Evolutionary conservation across 2,888 invertebrate genomes (phyloP).

Genomic region (Dryobotodes eremita): DNA sequence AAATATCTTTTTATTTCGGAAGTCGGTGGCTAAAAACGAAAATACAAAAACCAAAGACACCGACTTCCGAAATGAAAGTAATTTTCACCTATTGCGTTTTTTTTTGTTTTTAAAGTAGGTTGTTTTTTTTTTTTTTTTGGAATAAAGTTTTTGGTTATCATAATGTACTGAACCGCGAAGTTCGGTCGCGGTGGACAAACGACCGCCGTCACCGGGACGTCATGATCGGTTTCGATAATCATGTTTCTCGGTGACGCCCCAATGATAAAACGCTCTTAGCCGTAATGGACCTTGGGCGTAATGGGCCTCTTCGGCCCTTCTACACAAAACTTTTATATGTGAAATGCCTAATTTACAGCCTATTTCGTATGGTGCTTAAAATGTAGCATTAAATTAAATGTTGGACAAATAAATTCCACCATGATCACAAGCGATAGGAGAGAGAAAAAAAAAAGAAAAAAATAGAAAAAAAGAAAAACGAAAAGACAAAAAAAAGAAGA

Average conservation of each 20-base stretch:
- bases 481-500: too few relatives aligned
- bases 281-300: background rate
- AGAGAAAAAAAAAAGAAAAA: too few relatives aligned
- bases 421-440: background rate
- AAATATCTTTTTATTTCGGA: too few relatives aligned
- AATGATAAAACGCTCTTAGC: background rate
- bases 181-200: background rate
- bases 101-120: too few relatives aligned
- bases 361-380: conserved; percentile 11
- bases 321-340: background rate
- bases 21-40: too few relatives aligned
- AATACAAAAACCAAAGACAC: too few relatives aligned
- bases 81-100: too few relatives aligned
- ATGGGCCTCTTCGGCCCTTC: background rate
- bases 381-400: conserved; percentile 6
- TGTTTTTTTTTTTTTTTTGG: too few relatives aligned
- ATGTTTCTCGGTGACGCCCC: background rate
- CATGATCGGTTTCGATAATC: background rate
- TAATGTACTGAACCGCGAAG: background rate
- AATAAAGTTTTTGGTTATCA: too few relatives aligned
- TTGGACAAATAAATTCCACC: conserved; percentile 5
- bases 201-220: background rate
- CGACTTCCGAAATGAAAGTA: too few relatives aligned
- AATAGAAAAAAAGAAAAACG: too few relatives aligned
- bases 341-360: conserved; percentile 7